Percentiles rank a stretch among this genome's conserved stretches.
phyloP scores from a whole-genome alignment of 1,140 invertebrate genomes.

The Drosophila rhopaloa region DNA sequence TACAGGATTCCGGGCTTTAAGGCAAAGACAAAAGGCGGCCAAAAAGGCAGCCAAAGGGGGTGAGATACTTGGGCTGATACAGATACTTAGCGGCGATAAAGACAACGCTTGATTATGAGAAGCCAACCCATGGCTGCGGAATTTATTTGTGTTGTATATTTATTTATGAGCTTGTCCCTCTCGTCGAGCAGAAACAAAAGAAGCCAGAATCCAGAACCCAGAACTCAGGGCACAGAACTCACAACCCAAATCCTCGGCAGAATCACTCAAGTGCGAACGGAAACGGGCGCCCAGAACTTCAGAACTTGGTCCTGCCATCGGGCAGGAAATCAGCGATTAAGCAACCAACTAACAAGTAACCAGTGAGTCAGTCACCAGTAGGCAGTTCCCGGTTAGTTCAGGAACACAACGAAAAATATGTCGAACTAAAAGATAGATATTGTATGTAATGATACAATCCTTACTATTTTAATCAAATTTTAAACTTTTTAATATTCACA shows the following conservation, averaged over 20 bases:
- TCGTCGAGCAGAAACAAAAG: conserved; percentile 66
- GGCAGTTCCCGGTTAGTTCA: conserved; percentile 8
- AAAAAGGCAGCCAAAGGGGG: conserved; percentile 32
- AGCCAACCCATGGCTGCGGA: conserved; percentile 61
- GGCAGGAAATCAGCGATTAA: conserved; percentile 81
- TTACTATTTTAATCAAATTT: no score
- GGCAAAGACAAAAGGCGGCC: conserved; percentile 66
- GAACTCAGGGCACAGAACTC: conserved; percentile 14
- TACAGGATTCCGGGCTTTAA: conserved; percentile 1
- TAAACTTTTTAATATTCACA: no score
- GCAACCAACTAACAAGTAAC: conserved; percentile 66
- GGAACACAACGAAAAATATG: background rate
- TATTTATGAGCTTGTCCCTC: conserved; percentile 78
- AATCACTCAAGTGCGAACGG: conserved; percentile 80
- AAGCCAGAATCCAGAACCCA: conserved; percentile 4
- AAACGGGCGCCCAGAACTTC: conserved; percentile 70
- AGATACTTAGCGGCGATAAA: conserved; percentile 80
- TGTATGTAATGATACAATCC: no score
- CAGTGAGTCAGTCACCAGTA: conserved; percentile 36
- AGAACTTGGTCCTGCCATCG: conserved; percentile 68
- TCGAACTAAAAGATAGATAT: background rate
- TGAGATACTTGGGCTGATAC: conserved; percentile 54
- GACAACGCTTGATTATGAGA: conserved; percentile 78
- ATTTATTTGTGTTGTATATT: conserved; percentile 80
- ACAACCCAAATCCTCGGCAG: conserved; percentile 39